A percentile compares a stretch with the other conserved stretches of the same genome.
Conservation (phyloP, 2,113 vertebrate genomes). For the Myanophis thanlyinensis region DNA sequence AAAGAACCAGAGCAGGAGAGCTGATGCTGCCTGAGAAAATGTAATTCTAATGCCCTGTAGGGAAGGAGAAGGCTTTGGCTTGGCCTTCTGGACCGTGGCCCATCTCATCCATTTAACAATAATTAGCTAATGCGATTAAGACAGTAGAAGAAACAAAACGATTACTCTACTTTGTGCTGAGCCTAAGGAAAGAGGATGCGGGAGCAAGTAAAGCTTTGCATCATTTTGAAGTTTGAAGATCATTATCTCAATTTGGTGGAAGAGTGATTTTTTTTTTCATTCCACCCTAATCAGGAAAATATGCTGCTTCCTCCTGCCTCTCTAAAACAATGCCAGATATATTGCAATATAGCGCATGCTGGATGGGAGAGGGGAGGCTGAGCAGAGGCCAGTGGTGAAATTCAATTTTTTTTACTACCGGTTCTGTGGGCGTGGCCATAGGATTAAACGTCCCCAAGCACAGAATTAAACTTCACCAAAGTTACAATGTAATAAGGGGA, state of each 20-base stretch:
- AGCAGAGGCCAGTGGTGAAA: too few species aligned
- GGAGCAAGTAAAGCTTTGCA: not conserved
- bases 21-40: not conserved
- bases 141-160: not conserved
- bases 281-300: conserved; percentile 10
- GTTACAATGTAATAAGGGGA: too few species aligned
- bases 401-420: too few species aligned
- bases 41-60: not conserved
- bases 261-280: not conserved
- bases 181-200: not conserved
- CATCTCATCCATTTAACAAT: not conserved
- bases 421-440: too few species aligned
- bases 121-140: conserved; percentile 7
- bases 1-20: not conserved
- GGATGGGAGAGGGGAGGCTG: not conserved
- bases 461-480: too few species aligned
- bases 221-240: not conserved
- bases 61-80: not conserved
- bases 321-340: conserved; percentile 2
- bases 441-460: too few species aligned
- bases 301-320: not conserved
- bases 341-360: not conserved
- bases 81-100: not conserved
- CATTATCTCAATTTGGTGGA: not conserved
- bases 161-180: not conserved